phyloP scores from a whole-genome alignment of 2,888 invertebrate genomes.

The Oegoconia quadripuncta region DNA sequence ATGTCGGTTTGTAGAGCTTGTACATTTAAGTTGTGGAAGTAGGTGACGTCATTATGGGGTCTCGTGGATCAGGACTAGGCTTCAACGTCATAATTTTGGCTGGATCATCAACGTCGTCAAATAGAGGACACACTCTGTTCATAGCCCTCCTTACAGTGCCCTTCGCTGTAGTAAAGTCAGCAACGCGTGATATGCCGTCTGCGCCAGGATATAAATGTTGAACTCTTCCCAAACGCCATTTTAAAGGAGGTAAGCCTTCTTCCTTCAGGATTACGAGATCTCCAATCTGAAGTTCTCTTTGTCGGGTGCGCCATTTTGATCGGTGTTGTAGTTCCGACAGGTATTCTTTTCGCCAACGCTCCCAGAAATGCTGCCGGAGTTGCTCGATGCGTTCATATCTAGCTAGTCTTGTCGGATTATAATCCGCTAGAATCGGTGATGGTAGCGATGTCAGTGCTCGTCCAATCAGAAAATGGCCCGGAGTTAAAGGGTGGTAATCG shows the following conservation, averaged over 20 bases:
- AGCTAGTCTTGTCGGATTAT: constrained; percentile 3
- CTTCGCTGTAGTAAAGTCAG: constrained; percentile 9
- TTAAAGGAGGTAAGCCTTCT: constrained; percentile 14
- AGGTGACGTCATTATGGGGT: no score
- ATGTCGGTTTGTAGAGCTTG: no score
- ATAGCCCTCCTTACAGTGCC: constrained; percentile 5
- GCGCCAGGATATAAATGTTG: constrained; percentile 12
- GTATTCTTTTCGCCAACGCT: constrained; percentile 16
- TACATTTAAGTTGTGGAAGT: no score
- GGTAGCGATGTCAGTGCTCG: constrained; percentile 4
- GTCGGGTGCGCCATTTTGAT: constrained; percentile 11
- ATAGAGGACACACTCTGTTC: no score
- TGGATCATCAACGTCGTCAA: no score
- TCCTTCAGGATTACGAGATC: constrained; percentile 8
- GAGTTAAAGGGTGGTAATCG: constrained; percentile 9
- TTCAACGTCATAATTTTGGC: no score
- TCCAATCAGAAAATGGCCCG: constrained; percentile 11
- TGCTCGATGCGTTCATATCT: constrained; percentile 13
- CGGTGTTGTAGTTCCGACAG: constrained; percentile 15
- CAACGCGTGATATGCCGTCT: constrained; percentile 14
- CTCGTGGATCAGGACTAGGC: no score
- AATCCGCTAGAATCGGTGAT: not conserved
- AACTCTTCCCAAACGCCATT: constrained; percentile 19
- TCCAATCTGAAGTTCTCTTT: not conserved
- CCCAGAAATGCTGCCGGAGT: constrained; percentile 16